phyloP scores from a whole-genome alignment of 1,140 invertebrate genomes.

The Zaprionus kolodkinae region DNA sequence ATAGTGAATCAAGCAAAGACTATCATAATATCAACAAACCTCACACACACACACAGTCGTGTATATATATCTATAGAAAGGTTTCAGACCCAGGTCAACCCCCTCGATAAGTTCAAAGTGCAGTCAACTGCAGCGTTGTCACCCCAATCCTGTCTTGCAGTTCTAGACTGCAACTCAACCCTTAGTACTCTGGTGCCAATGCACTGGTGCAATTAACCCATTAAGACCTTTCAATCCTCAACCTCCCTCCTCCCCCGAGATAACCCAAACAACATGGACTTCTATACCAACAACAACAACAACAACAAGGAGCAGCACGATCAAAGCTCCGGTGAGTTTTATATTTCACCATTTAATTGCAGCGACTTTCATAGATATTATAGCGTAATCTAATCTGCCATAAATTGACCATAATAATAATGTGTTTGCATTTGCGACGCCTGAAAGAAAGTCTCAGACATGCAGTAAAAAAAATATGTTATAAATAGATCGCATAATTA shows the following conservation, averaged over 20 bases:
- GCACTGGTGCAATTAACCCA: conserved; percentile 72
- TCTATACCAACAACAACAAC: conserved; percentile 64
- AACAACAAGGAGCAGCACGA: conserved; percentile 52
- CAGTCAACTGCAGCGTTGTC: conserved; percentile 38
- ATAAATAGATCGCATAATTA: background rate
- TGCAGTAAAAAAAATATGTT: background rate
- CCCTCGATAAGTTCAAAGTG: conserved; percentile 41
- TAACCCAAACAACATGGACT: conserved; percentile 65
- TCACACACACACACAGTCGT: conserved; percentile 21
- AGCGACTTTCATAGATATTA: conserved; percentile 5
- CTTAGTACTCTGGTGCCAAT: conserved; percentile 55
- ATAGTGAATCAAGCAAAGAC: conserved; percentile 56
- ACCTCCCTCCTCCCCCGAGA: background rate
- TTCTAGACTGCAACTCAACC: conserved; percentile 20
- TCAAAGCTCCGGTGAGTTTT: conserved; percentile 62
- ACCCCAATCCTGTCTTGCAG: conserved; percentile 23
- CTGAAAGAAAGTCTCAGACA: conserved; percentile 6
- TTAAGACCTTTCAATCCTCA: conserved; percentile 15
- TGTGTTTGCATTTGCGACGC: conserved; percentile 26
- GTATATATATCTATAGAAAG: conserved; percentile 20
- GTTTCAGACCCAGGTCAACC: conserved; percentile 51
- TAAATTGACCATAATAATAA: conserved; percentile 27
- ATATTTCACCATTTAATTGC: conserved; percentile 48
- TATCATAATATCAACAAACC: conserved; percentile 34
- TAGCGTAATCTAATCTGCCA: conserved; percentile 58